Evolutionary conservation across 2,888 invertebrate genomes (phyloP), one percentile per base, ranked within the genome.

Genomic region (Epinotia nisella): DNA sequence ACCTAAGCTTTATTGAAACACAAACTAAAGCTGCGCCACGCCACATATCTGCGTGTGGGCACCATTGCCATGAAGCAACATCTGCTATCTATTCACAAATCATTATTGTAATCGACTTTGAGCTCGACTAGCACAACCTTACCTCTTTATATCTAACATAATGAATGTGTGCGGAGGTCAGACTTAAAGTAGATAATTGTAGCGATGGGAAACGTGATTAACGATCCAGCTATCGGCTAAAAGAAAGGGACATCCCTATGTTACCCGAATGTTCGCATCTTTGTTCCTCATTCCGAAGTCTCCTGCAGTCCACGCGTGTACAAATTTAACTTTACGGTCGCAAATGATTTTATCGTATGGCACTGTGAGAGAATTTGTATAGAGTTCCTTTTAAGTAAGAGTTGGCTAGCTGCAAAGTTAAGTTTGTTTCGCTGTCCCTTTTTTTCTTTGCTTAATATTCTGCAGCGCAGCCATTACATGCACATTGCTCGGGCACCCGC

Each of bases 241-340:
- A 15, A 61, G 45, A 61, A 21, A 39, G 45, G 15, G 61, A 61
- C 41, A 21, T 21, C 41, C 15, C 21, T 61, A 61, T 45, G 21
- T 45, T 3, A 7, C 19, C 21, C 41, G 1, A 15, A 21, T 61
- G 21, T 13, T 41, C 19, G 15, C 41, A 15, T 61, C 60, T 41
- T 13, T 61, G 41, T 61, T 15, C 1, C 21, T 21, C n/a, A 21
- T 21, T 5, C 41, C 61, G 61, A 61, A 21, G 9, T 45, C 21
- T 21, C 61, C 9, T 15, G 15, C 13, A 15, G 2, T 21, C 11
- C 60, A 15, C 19, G 21, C n/a, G 61, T 9, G 9, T 61, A 45
- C 61, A 21, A 61, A 61, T 15, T 61, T 61, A 45, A 21, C 29
- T 11, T 41, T 61, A 41, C 41, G 13, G 41, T 41, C 21, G 19